phyloP scores from a whole-genome alignment of 2,113 vertebrate genomes.

The Natator depressus region DNA sequence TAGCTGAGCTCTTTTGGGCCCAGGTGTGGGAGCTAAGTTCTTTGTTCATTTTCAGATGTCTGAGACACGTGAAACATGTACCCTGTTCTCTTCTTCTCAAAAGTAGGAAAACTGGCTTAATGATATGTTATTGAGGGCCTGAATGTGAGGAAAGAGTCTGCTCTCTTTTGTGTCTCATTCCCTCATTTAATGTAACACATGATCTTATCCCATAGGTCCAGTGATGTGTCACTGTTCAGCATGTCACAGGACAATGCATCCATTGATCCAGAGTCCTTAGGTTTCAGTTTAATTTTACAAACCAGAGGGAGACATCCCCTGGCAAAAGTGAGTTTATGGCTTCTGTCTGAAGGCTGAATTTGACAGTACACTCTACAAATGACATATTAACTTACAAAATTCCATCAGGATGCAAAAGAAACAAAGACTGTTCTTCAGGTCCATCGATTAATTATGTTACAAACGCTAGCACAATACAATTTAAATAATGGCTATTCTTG shows the following conservation, averaged over 20 bases:
- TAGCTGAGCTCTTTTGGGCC: background rate
- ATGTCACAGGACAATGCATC: background rate
- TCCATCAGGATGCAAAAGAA: background rate
- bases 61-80: background rate
- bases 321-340: background rate
- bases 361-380: background rate
- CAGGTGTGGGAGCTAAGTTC: background rate
- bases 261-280: background rate
- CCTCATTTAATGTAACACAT: background rate
- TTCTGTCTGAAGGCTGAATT: background rate
- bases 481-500: background rate
- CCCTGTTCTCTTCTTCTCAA: background rate
- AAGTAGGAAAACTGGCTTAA: background rate
- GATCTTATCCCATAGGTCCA: background rate
- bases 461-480: background rate
- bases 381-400: background rate
- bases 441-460: background rate
- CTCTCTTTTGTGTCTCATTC: background rate
- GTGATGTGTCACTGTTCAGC: background rate
- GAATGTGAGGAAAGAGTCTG: background rate
- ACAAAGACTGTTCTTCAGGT: fast-evolving
- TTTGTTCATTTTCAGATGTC: background rate
- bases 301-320: background rate
- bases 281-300: background rate
- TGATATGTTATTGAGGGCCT: background rate